These are phyloP conservation scores for Stenoptilia bipunctidactyla DNA, from an alignment of 2,888 invertebrate species.

Conservation along the genomic window DNA sequence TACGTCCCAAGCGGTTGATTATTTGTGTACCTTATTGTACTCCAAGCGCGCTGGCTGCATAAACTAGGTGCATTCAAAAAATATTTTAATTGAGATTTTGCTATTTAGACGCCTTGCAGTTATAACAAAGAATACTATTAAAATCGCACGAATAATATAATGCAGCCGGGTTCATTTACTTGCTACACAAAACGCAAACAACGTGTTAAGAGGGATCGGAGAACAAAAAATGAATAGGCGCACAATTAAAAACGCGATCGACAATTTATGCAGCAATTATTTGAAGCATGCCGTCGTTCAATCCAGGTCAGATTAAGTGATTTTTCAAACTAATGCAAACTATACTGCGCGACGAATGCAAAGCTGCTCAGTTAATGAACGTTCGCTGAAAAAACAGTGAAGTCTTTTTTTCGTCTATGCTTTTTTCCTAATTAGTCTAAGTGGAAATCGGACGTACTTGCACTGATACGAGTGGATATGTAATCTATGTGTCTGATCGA, in stretches of 20 bases:
- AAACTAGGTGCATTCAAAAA: not conserved
- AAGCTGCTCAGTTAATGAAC: slow-evolving; percentile 42
- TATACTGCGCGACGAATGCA: slow-evolving; percentile 38
- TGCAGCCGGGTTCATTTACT: slow-evolving; percentile 1
- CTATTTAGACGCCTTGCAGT: not conserved
- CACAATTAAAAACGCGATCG: slow-evolving; percentile 48
- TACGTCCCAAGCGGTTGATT: slow-evolving; percentile 10
- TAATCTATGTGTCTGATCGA: slow-evolving; percentile 1
- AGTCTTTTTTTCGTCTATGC: not conserved
- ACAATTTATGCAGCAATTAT: slow-evolving; percentile 63
- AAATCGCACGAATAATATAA: not conserved
- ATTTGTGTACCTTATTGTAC: slow-evolving; percentile 4
- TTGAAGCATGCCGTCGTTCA: slow-evolving; percentile 51
- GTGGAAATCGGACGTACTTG: not conserved
- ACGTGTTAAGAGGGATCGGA: slow-evolving; percentile 12
- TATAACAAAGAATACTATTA: not conserved
- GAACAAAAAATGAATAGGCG: slow-evolving; percentile 21
- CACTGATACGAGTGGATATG: not conserved
- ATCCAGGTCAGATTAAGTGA: slow-evolving; percentile 66
- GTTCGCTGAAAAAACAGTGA: slow-evolving; percentile 11
- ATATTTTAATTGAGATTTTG: not conserved
- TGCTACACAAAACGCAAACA: slow-evolving; percentile 3
- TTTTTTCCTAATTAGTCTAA: not conserved
- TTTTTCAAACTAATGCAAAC: slow-evolving; percentile 64
- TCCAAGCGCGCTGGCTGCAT: not conserved